A percentile compares a stretch with the other conserved stretches of the same genome.
These are phyloP conservation scores for Tetragonisca angustula DNA, from an alignment of 2,888 invertebrate genomes.

Conservation along the genomic window DNA sequence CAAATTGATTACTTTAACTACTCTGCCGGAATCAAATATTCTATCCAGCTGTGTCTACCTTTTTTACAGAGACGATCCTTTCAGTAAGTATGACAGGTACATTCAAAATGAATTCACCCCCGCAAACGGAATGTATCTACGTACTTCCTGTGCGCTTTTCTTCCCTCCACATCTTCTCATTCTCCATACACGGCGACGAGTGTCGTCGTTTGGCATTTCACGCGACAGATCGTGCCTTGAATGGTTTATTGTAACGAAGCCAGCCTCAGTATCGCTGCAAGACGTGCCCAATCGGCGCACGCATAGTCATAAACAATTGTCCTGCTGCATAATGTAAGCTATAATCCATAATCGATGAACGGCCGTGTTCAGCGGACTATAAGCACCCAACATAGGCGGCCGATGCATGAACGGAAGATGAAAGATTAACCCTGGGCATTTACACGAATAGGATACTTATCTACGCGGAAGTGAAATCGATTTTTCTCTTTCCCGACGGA, in stretches of 20 bases:
- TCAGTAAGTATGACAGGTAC: too few relatives aligned
- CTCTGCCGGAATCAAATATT: not conserved
- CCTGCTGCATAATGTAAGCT: not conserved
- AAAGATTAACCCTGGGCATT: not conserved
- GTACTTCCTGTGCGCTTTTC: not conserved
- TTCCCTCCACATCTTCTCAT: not conserved
- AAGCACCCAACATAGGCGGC: not conserved
- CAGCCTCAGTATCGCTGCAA: not conserved
- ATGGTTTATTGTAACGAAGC: constrained; percentile 1
- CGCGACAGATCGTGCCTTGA: constrained; percentile 6
- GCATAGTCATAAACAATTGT: not conserved
- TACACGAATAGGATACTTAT: not conserved
- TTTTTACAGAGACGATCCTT: too few relatives aligned
- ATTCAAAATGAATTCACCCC: not conserved
- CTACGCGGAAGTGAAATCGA: constrained; percentile 1
- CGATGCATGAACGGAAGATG: not conserved
- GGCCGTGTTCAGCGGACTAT: not conserved
- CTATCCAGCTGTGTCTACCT: not conserved
- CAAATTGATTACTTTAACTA: too few relatives aligned
- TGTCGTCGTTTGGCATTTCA: constrained; percentile 13
- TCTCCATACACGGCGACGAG: not conserved
- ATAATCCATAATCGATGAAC: not conserved
- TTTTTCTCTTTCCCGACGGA: not conserved
- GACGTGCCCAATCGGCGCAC: not conserved
- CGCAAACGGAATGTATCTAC: not conserved